Percentiles rank a stretch among this genome's conserved stretches.
Conservation (phyloP, 2,797 vertebrate genomes). For the Hephaestus fuliginosus region DNA sequence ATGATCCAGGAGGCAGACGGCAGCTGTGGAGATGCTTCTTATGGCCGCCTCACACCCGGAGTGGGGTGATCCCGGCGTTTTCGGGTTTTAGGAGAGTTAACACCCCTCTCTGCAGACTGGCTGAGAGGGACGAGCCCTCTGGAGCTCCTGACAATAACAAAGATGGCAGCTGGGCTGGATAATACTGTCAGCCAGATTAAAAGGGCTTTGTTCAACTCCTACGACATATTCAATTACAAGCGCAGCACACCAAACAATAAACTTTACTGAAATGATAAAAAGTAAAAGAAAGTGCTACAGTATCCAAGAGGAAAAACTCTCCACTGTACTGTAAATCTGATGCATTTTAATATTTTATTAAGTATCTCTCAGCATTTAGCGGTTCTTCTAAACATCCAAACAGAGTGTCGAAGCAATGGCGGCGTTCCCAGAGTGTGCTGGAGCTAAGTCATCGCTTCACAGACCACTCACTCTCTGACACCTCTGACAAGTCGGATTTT, state of each 20-base stretch:
- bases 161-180: conserved; percentile 73
- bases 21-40: conserved; percentile 51
- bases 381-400: conserved; percentile 10
- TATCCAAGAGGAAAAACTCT: background rate
- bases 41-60: conserved; percentile 21
- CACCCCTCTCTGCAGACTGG: conserved; percentile 37
- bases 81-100: conserved; percentile 16
- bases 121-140: conserved; percentile 33
- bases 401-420: conserved; percentile 13
- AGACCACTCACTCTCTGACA: conserved; percentile 11
- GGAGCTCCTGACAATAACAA: conserved; percentile 55
- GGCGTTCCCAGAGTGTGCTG: conserved; percentile 28
- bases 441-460: conserved; percentile 16
- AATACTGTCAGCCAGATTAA: conserved; percentile 68
- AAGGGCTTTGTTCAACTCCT: conserved; percentile 52
- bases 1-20: conserved; percentile 36
- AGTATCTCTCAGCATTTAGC: background rate
- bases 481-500: conserved; percentile 44
- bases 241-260: background rate
- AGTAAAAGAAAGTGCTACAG: too few relatives aligned
- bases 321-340: background rate
- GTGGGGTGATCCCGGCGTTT: conserved; percentile 13
- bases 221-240: conserved; percentile 34
- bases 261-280: background rate
- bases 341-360: conserved; percentile 10